Conservation (phyloP, 2,888 invertebrate genomes). For the Phalangium opilio region DNA sequence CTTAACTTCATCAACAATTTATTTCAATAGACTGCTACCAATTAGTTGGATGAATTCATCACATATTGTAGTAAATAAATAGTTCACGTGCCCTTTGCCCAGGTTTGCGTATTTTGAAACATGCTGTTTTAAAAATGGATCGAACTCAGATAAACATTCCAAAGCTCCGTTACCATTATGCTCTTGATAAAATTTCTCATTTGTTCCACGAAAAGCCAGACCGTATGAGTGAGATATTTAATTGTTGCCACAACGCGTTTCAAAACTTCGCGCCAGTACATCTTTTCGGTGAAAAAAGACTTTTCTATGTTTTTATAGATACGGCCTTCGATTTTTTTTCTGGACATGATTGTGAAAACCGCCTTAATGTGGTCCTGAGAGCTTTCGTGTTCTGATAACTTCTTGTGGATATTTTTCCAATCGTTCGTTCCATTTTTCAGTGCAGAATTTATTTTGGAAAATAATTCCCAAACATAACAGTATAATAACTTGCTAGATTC, state of each 20-base stretch:
- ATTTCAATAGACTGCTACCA: slow-evolving; percentile 22
- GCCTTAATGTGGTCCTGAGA: slow-evolving; percentile 3
- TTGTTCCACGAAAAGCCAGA: slow-evolving; percentile 23
- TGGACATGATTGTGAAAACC: not conserved
- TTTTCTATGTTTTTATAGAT: slow-evolving; percentile 1
- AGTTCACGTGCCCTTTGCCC: slow-evolving; percentile 23
- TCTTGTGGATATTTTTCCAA: slow-evolving; percentile 5
- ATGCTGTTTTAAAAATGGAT: slow-evolving; percentile 24
- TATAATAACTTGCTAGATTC: not conserved
- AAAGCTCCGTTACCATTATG: slow-evolving; percentile 24
- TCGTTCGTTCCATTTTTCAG: slow-evolving; percentile 1
- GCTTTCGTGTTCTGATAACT: slow-evolving; percentile 3
- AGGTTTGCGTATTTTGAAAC: slow-evolving; percentile 23
- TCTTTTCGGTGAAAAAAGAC: slow-evolving; percentile 11
- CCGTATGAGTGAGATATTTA: slow-evolving; percentile 23
- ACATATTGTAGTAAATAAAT: slow-evolving; percentile 24
- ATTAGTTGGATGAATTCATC: slow-evolving; percentile 26
- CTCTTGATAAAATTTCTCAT: slow-evolving; percentile 22
- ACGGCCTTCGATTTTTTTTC: not conserved
- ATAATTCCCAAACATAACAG: slow-evolving; percentile 5
- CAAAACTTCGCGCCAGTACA: slow-evolving; percentile 23
- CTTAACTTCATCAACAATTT: slow-evolving; percentile 24
- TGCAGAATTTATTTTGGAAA: not conserved
- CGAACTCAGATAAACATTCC: slow-evolving; percentile 25
- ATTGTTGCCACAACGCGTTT: slow-evolving; percentile 22